A percentile compares a stretch with the other conserved stretches of the same genome.
phyloP scores from a whole-genome alignment of 2,113 vertebrate genomes.

The Anoplopoma fimbria region DNA sequence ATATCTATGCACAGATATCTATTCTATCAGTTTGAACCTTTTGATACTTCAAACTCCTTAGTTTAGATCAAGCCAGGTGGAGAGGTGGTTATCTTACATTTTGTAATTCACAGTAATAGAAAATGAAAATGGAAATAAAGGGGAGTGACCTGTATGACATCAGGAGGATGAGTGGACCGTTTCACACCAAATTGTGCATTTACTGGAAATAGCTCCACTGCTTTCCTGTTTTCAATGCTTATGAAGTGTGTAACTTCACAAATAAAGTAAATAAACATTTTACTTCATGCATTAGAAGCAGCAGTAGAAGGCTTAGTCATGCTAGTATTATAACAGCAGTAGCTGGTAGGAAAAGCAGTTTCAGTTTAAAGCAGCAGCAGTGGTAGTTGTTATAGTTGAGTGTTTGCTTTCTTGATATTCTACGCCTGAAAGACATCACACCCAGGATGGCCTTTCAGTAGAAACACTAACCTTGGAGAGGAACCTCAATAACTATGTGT shows the following conservation, averaged over 20 bases:
- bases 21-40: background rate
- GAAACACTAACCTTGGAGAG: background rate
- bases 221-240: background rate
- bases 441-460: background rate
- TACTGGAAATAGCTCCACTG: background rate
- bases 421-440: background rate
- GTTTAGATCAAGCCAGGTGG: background rate
- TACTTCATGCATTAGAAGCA: background rate
- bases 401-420: conserved; percentile 18
- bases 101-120: background rate
- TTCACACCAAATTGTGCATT: background rate
- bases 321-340: background rate
- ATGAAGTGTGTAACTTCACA: background rate
- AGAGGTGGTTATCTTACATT: background rate
- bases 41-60: background rate
- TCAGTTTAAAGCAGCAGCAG: background rate
- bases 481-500: background rate
- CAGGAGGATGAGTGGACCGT: background rate
- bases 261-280: background rate
- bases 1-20: background rate
- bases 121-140: background rate
- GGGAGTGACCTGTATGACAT: background rate
- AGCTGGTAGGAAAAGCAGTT: background rate
- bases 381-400: background rate
- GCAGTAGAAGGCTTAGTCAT: background rate